Base-by-base conservation (phyloP, 2,797 vertebrate genomes). In the Acrossocheilus fasciatus region DNA sequence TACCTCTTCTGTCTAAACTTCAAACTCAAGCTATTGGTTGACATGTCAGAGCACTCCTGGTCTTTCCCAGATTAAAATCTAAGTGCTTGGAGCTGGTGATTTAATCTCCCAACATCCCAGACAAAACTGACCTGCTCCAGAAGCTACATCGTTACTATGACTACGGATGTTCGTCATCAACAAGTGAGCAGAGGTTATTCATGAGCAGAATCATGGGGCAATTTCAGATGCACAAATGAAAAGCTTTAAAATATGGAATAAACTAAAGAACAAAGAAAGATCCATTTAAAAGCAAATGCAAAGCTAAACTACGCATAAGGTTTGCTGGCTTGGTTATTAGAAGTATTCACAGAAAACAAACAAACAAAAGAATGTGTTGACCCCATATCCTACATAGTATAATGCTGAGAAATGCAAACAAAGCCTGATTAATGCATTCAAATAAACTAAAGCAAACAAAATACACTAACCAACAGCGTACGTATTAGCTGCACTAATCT, bases 401-500 rank as follows among this genome's bases (percentile, higher is more conserved):
- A 30, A 86, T 59, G 3, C 74, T 23, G 39, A 14, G 57, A 89
- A 72, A 76, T 7, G 30, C 79, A 79, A 64, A 11, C 30, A 54
- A 82, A 79, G 39, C 83, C 68, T 68, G 57, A 34, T 17, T 84
- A 54, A 54, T 52, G 62, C 72, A 68, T 72, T n/a, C 41, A 68
- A 57, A 64, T 57, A 75, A 75, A 85, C 66, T 15, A 26, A 86
- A 75, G 70, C 57, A 59, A 81, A 81, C 66, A 66, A 36, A 84
- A 83, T 45, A 77, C 70, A 80, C 85, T 77, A 59, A 87, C 64
- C 64, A 81, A n/a, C 23, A 15, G 54, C 8, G 2, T 70, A 47
- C 26, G n/a, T 17, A 84, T 77, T 64, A 87, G 72, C 62, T 17
- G 1, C 14, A 69, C 47, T 89, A 86, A 89, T 86, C 86, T 30